Base-by-base conservation (phyloP, 2,888 invertebrate genomes). In the Tanytarsus gracilentus region DNA sequence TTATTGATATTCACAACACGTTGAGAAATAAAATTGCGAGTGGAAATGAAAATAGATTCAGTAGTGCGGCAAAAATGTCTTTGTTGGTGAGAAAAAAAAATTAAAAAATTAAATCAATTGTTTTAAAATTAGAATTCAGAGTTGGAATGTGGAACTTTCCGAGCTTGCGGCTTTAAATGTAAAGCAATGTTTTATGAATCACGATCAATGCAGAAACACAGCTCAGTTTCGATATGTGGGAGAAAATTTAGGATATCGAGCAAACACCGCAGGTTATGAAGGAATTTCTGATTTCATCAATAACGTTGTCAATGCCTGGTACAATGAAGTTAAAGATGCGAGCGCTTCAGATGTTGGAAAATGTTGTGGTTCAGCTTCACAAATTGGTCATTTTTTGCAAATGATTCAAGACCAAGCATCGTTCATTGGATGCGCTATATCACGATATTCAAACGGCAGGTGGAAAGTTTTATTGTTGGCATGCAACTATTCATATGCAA, bases 241-340 rank as follows among this genome's bases (percentile, higher is more conserved):
- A 16, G 50, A 60, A n/a, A 60, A 60, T 48, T 49, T 60, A 26
- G 49, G 36, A 25, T 21, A 9, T 9, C 33, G 50, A 16, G 36
- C 36, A 7, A 50, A 7, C 6, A 36, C 23, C 11, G 50, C 9
- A 4, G 50, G 11, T 25, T 18, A 9, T 6, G 14, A 25, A 1
- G 26, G 27, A 27, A 18, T 14, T 4, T 5, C n/a, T 1, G 1
- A 6, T 4, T 26, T 21, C 4, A 2, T 60, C 21, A 16, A 33
- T 14, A 44, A 50, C 2, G 9, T 18, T 11, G 26, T 60, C 8
- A 6, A 36, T 21, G 33, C 11, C 7, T 60, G 60, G 60, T 60
- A 60, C 26, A n/a, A 4, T 5, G 60, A 60, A 50, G 25, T 26
- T 25, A 18, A 49, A 14, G 5, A 25, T 27, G 50, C 60, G 1